These are phyloP conservation scores for Microcebus tavaratra DNA, from an alignment of 2,113 vertebrate genomes.

Conservation along the genomic window DNA sequence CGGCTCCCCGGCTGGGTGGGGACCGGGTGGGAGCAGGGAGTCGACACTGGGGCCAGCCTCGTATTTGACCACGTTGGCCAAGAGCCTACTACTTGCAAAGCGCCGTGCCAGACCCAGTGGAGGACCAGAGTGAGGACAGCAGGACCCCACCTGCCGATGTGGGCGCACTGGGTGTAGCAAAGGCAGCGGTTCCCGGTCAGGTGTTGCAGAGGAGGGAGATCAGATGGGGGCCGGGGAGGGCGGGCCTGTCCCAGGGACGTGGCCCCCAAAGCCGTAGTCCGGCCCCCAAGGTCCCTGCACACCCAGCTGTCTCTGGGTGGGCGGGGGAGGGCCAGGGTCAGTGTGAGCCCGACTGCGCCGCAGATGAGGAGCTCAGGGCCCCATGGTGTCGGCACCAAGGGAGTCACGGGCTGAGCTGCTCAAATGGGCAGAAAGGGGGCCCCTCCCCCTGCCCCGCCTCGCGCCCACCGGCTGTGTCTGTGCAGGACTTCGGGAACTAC, in stretches of 20 bases:
- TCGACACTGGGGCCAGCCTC: too few species aligned
- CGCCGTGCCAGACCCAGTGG: not conserved
- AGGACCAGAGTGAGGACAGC: not conserved
- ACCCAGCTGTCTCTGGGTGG: accelerated
- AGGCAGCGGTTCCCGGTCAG: too few species aligned
- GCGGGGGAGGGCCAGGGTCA: not conserved
- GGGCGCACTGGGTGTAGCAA: too few species aligned
- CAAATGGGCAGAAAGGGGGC: not conserved
- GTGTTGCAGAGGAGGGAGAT: not conserved
- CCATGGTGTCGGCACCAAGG: too few species aligned
- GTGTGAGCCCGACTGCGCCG: not conserved
- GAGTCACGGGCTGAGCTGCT: too few species aligned
- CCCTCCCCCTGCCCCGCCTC: too few species aligned
- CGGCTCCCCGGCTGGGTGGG: too few species aligned
- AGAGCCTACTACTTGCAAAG: too few species aligned
- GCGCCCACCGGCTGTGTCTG: accelerated
- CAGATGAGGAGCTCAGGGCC: too few species aligned
- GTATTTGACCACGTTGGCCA: too few species aligned
- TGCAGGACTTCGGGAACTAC: constrained; percentile 94
- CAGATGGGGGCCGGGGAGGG: too few species aligned
- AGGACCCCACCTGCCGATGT: not conserved
- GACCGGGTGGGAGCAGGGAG: too few species aligned
- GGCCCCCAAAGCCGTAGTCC: not conserved
- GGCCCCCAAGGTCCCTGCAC: not conserved
- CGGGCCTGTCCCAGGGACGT: not conserved